Conservation (phyloP, 2,888 invertebrate genomes). For the Notocelia uddmanniana region DNA sequence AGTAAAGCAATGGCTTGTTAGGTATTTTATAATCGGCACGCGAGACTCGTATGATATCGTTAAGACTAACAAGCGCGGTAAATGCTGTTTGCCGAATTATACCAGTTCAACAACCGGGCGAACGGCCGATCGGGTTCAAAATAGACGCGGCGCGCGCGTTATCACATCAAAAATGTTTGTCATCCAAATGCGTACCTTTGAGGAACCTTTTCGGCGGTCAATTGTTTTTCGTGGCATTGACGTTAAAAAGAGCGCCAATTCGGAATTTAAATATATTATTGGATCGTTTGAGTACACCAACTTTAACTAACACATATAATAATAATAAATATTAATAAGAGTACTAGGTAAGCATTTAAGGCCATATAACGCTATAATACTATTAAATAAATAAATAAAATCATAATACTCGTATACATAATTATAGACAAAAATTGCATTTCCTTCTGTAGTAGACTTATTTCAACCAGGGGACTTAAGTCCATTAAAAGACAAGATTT, state of each 20-base stretch:
- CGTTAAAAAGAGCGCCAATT: constrained; percentile 8
- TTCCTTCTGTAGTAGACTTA: too few relatives aligned
- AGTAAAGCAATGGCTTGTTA: constrained; percentile 46
- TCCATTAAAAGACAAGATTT: too few relatives aligned
- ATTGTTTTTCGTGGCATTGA: constrained; percentile 21
- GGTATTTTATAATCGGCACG: constrained; percentile 64
- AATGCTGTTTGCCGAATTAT: constrained; percentile 84
- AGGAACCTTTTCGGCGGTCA: constrained; percentile 40
- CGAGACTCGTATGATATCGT: constrained; percentile 67
- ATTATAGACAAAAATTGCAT: too few relatives aligned
- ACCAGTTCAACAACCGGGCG: constrained; percentile 84
- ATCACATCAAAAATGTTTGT: constrained; percentile 64
- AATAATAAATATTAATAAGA: too few relatives aligned
- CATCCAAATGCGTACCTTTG: constrained; percentile 52
- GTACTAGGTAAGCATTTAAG: background rate
- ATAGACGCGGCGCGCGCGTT: constrained; percentile 76
- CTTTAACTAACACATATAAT: background rate
- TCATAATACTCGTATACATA: too few relatives aligned
- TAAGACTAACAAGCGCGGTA: constrained; percentile 77
- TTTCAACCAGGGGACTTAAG: too few relatives aligned
- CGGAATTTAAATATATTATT: constrained; percentile 26
- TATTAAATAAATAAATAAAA: too few relatives aligned
- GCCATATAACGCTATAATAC: background rate
- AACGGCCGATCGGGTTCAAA: constrained; percentile 81
- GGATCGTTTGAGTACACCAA: background rate